Conservation (phyloP, 2,113 vertebrate species). For the Galeopterus variegatus region DNA sequence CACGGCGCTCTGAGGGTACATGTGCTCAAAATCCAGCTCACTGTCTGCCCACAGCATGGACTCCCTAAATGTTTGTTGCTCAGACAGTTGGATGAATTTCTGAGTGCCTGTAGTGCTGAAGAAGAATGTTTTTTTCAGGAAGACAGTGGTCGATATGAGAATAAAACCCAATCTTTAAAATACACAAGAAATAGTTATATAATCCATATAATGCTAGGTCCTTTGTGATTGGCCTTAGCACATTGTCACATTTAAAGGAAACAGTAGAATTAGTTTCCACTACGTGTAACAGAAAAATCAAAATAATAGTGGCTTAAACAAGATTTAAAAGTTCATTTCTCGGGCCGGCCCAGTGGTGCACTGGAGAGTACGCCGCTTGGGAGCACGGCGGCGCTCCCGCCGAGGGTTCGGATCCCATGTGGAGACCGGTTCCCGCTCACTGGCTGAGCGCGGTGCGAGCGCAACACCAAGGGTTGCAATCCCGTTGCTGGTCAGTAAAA, state of each 20-base stretch:
- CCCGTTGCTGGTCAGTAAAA: no score
- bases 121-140: background rate
- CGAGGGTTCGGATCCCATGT: no score
- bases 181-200: background rate
- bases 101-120: background rate
- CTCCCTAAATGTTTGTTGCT: background rate
- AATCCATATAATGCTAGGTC: background rate
- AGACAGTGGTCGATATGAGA: background rate
- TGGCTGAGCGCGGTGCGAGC: no score
- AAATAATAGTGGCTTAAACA: background rate
- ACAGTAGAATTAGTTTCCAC: background rate
- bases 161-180: background rate
- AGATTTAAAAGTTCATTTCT: conserved; percentile 20
- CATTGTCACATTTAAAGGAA: background rate
- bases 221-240: background rate
- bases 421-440: no score
- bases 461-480: no score
- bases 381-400: no score
- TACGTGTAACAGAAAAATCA: background rate
- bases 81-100: background rate
- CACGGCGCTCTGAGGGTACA: background rate
- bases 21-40: background rate
- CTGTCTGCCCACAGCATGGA: background rate
- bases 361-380: no score
- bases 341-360: no score